These are phyloP conservation scores for Zelleria hepariella DNA, from an alignment of 2,888 invertebrate genomes.

Conservation along the genomic window DNA sequence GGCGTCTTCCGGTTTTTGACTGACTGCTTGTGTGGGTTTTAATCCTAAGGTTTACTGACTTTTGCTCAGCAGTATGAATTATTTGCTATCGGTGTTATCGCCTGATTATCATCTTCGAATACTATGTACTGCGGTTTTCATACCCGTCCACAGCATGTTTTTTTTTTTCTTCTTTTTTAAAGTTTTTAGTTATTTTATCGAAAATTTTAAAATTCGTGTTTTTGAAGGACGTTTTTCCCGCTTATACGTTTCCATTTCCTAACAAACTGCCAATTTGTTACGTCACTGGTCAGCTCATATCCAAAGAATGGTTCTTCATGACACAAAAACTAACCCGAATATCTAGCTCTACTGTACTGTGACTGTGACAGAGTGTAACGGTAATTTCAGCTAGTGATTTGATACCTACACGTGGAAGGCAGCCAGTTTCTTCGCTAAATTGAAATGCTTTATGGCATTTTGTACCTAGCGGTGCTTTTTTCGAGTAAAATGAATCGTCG, in stretches of 20 bases:
- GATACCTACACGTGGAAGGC: neutral
- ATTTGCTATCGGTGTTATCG: no score
- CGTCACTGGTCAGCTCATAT: neutral
- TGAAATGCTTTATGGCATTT: neutral
- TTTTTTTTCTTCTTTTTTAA: no score
- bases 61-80: neutral
- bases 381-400: constrained; percentile 23
- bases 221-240: no score
- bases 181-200: no score
- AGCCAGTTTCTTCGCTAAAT: neutral
- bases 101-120: no score
- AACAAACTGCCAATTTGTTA: no score
- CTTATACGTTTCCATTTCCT: no score
- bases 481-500: neutral
- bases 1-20: neutral
- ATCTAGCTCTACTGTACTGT: constrained; percentile 47
- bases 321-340: constrained; percentile 66
- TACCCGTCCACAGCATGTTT: no score
- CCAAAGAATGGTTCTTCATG: neutral
- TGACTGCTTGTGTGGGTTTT: neutral
- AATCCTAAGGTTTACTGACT: neutral
- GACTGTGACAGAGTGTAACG: constrained; percentile 58
- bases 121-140: no score
- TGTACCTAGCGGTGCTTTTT: neutral
- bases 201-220: no score